Base-by-base conservation (phyloP, 2,797 vertebrate species). In the Sebastes jordani region DNA sequence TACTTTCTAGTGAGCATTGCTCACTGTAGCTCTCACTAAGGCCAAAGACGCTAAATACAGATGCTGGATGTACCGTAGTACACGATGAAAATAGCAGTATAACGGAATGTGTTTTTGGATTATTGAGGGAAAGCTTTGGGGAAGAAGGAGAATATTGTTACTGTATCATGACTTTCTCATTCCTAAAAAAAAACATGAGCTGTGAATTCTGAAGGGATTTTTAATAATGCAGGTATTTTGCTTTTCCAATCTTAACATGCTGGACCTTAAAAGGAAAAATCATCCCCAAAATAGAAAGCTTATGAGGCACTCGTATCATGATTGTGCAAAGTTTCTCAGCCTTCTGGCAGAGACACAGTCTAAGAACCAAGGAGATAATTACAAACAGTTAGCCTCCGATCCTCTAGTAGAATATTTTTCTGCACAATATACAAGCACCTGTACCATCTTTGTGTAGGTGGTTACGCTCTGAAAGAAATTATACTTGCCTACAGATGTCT, bases 1-100 rank as follows among this genome's bases (percentile, higher is more conserved):
- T 67, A 30, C 16, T 67, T 63, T 32, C 2, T 27, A 18, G 36
- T 30, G 71, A 27, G 2, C 23, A 46, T 22, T 32, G 36, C 46
- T 63, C n/a, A 32, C 13, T 73, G 76, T 68, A 68, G 76, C 58
- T 88, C 68, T 77, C 74, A 73, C 32, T 78, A 32, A 79, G 76
- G 75, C 75, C 49, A 42, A 9, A 56, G 23, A 34, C 14, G 20
- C 10, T n/a, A 25, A 52, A 25, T 32, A n/a, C 64, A 74, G 56
- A 46, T 54, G 58, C 34, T 64, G 49, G 56, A 25, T 76, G 32
- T 32, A 42, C 16, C 3, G 29, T 60, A 66, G 29, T 23, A 55
- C 36, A 3, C 20, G 27, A 36, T 64, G 70, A 70, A 32, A 7
- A 34, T 18, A 11, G 6, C 55, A 34, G 34, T 60, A 11, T 18